Percentiles rank a stretch among this genome's conserved stretches.
Evolutionary conservation across 1,140 invertebrate genomes (phyloP).

Genomic region (Phthorimaea operculella): DNA sequence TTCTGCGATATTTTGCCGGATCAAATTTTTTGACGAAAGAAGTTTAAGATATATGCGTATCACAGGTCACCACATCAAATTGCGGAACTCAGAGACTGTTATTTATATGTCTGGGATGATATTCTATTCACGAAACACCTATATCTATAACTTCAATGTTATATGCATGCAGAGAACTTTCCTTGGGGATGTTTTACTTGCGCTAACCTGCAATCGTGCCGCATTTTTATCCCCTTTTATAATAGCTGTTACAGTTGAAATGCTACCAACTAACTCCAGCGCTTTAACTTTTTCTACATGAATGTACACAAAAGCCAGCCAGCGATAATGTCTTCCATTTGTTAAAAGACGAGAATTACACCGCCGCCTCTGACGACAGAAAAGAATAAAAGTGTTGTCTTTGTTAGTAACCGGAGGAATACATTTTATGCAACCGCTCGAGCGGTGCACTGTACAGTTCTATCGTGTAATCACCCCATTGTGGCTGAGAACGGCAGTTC

Average conservation of each 20-base stretch:
- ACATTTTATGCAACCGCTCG: slow-evolving; percentile 37
- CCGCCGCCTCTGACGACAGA: slow-evolving; percentile 32
- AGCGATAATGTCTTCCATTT: slow-evolving; percentile 55
- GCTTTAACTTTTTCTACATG: slow-evolving; percentile 50
- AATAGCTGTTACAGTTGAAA: slow-evolving; percentile 33
- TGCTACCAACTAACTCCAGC: slow-evolving; percentile 29
- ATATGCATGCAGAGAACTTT: too few relatives aligned
- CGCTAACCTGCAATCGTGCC: too few relatives aligned
- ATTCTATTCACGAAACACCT: too few relatives aligned
- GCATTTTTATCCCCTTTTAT: slow-evolving; percentile 28
- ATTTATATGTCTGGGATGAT: too few relatives aligned
- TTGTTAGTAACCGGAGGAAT: slow-evolving; percentile 38
- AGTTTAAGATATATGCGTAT: too few relatives aligned
- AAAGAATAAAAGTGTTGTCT: slow-evolving; percentile 45
- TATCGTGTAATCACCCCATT: slow-evolving; percentile 35
- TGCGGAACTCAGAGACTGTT: too few relatives aligned
- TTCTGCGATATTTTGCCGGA: too few relatives aligned
- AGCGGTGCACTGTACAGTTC: slow-evolving; percentile 20
- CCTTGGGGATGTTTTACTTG: too few relatives aligned
- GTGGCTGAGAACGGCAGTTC: slow-evolving; percentile 10
- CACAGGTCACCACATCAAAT: too few relatives aligned
- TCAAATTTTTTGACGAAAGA: too few relatives aligned
- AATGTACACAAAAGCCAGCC: slow-evolving; percentile 54
- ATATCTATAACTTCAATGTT: too few relatives aligned
- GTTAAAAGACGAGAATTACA: slow-evolving; percentile 53